These are phyloP conservation scores for Drosophila neocordata DNA, from an alignment of 1,140 invertebrate genomes.

Conservation along the genomic window DNA sequence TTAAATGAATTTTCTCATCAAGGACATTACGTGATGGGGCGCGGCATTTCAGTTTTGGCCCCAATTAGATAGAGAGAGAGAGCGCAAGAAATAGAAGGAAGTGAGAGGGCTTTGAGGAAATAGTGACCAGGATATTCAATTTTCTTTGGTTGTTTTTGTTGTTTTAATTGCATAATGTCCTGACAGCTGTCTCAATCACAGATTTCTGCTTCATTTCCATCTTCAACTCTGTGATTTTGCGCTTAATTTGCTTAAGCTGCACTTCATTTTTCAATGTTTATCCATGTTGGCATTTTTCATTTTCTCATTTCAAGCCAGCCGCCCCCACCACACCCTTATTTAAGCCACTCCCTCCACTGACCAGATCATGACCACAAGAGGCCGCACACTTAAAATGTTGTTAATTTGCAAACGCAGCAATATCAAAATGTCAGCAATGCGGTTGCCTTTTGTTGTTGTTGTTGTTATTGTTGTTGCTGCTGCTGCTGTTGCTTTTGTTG, in stretches of 20 bases:
- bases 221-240: constrained; percentile 63
- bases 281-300: constrained; percentile 51
- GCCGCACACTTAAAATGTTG: constrained; percentile 66
- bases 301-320: constrained; percentile 24
- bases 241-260: constrained; percentile 78
- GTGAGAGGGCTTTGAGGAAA: constrained; percentile 13
- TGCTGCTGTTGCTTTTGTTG: constrained; percentile 17
- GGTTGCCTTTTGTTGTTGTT: constrained; percentile 26
- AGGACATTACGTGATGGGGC: constrained; percentile 55
- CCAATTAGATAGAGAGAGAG: constrained; percentile 55
- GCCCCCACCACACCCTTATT: too few species aligned
- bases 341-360: not conserved
- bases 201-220: constrained; percentile 30
- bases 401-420: constrained; percentile 70
- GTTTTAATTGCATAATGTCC: constrained; percentile 70
- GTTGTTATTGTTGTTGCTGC: constrained; percentile 18
- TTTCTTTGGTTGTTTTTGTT: constrained; percentile 57
- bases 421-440: constrained; percentile 61
- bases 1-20: constrained; percentile 49
- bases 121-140: constrained; percentile 68
- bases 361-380: constrained; percentile 7
- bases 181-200: constrained; percentile 36
- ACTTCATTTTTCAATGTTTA: constrained; percentile 74
- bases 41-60: constrained; percentile 62
- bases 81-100: not conserved